Evolutionary conservation across 2,797 vertebrate species (phyloP), one percentile per base, ranked within the genome.

Genomic region (Clamator glandarius): DNA sequence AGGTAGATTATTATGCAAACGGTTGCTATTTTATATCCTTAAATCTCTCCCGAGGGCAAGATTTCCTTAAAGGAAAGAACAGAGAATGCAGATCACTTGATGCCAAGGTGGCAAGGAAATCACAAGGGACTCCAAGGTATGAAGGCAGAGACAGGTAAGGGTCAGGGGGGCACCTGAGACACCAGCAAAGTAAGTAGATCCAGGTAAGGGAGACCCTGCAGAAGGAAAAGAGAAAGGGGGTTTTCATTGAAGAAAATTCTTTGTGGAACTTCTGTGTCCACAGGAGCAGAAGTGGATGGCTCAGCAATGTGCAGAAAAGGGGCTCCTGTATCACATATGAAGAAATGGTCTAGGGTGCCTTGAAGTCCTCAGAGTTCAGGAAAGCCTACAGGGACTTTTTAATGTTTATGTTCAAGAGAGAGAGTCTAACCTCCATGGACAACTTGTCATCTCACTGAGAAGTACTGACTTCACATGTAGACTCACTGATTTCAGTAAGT

Each of bases 201-300:
- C 28, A 67, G 0, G 0, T 3, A 62, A 83, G 8, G 7, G 26
- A 86, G 26, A 63, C 12, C 14, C 58, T 70, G 20, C 25, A 73
- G 57, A 77, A 83, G 69, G 11, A 55, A 63, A 29, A 29, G 36
- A 75, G 31, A 14, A 35, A 58, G 19, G 9, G 7, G 3, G 8
- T 46, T 70, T 89, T 68, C 3, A 51, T 0, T 39, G 16, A 85
- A 83, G 42, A 90, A 90, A 76, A 91, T n/a, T n/a, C 11, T 67
- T 64, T 61, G 51, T 23, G 36, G 46, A 82, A 74, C 8, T n/a
- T n/a, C n/a, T n/a, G n/a, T 44, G 42, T 25, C 21, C 36, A 59
- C 0, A 0, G 24, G 14, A 86, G 46, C 31, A 46, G 42, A 8
- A 51, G 8, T 5, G 23, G 24, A 41, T 0, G 1, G 42, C 21